phyloP scores from a whole-genome alignment of 2,113 vertebrate genomes.

The Urocolius indicus region DNA sequence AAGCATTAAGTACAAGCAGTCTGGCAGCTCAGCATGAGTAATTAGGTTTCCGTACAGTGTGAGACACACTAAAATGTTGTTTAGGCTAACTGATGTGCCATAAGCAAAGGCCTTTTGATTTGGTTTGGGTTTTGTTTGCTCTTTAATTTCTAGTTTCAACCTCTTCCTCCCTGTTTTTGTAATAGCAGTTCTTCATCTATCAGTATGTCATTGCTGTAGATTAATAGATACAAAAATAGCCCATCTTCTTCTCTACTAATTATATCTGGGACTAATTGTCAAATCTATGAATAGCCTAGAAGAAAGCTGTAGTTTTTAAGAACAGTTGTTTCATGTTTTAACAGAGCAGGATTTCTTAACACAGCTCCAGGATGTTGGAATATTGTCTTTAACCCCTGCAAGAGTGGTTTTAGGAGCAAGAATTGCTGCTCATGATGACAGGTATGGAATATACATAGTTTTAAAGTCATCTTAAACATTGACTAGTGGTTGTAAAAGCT shows the following conservation, averaged over 20 bases:
- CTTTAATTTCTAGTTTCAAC: neutral
- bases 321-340: slow-evolving; percentile 51
- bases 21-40: neutral
- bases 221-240: neutral
- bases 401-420: slow-evolving; percentile 94
- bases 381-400: slow-evolving; percentile 95
- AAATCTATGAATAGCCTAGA: neutral
- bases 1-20: neutral
- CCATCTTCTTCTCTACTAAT: neutral
- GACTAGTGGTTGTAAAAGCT: neutral
- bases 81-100: neutral
- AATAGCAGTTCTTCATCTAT: neutral
- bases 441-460: slow-evolving; percentile 74
- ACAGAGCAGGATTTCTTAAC: slow-evolving; percentile 95
- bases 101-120: neutral
- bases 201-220: neutral
- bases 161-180: neutral
- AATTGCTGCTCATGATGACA: slow-evolving; percentile 96
- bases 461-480: neutral
- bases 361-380: slow-evolving; percentile 92
- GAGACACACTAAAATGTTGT: neutral
- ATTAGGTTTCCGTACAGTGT: neutral
- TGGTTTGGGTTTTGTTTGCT: neutral
- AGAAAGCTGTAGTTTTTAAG: slow-evolving; percentile 12
- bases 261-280: neutral